Conservation (phyloP, 2,888 invertebrate genomes). For the Sphecodes monilicornis region DNA sequence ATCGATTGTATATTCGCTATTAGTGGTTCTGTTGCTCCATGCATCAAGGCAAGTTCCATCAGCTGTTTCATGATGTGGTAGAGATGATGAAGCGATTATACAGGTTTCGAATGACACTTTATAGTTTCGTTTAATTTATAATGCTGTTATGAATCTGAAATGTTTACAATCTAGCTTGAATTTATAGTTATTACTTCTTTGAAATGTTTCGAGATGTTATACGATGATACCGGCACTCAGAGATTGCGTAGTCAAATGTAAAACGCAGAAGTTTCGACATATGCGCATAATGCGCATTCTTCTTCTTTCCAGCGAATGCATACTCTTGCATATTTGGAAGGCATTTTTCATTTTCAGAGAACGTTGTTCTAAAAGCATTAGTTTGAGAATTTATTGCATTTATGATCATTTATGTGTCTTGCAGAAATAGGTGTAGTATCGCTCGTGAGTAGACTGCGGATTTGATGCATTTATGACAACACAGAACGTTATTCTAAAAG, state of each 20-base stretch:
- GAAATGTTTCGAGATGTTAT: background rate
- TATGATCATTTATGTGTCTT: too few species aligned
- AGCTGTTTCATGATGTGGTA: too few species aligned
- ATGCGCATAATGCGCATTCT: background rate
- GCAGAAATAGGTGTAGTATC: too few species aligned
- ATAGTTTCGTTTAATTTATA: background rate
- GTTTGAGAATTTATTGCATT: too few species aligned
- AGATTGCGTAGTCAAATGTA: background rate
- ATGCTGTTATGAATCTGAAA: background rate
- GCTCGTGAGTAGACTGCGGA: too few species aligned
- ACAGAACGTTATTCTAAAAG: background rate
- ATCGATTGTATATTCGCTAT: too few species aligned
- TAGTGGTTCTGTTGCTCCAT: too few species aligned
- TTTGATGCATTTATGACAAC: too few species aligned
- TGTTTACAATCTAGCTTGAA: too few species aligned
- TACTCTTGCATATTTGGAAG: background rate
- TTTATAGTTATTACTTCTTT: slow-evolving; percentile 5
- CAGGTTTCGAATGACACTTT: background rate
- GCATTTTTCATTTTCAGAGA: background rate
- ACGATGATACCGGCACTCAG: background rate
- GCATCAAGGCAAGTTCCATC: too few species aligned
- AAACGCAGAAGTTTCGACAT: background rate
- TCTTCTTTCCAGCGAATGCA: background rate
- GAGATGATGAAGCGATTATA: background rate
- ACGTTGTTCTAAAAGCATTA: background rate